Conservation (phyloP, 1,140 invertebrate genomes). For the Saxidomus purpurata region DNA sequence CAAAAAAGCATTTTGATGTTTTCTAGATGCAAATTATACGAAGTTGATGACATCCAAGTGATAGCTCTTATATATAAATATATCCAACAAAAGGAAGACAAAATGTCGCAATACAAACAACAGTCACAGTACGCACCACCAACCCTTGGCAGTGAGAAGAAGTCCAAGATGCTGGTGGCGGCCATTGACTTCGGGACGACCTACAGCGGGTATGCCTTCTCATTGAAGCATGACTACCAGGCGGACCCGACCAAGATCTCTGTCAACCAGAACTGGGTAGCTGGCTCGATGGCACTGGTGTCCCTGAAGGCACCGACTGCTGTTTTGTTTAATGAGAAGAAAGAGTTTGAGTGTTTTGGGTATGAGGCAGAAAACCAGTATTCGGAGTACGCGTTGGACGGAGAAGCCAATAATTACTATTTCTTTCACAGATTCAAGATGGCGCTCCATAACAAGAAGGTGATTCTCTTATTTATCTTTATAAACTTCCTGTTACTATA, state of each 20-base stretch:
- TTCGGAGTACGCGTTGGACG: constrained; percentile 23
- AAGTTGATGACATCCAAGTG: too few relatives aligned
- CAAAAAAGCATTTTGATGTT: too few relatives aligned
- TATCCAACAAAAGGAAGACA: too few relatives aligned
- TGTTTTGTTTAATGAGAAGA: constrained; percentile 46
- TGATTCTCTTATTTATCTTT: background rate
- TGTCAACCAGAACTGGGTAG: constrained; percentile 42
- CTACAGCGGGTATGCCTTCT: constrained; percentile 49
- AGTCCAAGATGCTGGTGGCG: constrained; percentile 38
- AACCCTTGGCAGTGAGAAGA: constrained; percentile 28
- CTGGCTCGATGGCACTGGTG: constrained; percentile 24
- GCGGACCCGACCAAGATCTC: constrained; percentile 44
- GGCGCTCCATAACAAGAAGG: constrained; percentile 41
- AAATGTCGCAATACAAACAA: background rate
- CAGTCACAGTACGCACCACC: too few relatives aligned
- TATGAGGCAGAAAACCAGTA: constrained; percentile 58
- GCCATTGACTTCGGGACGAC: constrained; percentile 57
- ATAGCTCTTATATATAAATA: too few relatives aligned
- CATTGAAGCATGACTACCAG: constrained; percentile 23
- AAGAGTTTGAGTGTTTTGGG: constrained; percentile 55
- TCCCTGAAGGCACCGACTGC: constrained; percentile 40
- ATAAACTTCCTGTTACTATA: too few relatives aligned
- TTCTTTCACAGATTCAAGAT: constrained; percentile 61
- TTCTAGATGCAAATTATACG: too few relatives aligned
- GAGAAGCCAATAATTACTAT: constrained; percentile 18